Evolutionary conservation across 1,140 invertebrate species (phyloP), one percentile per base, ranked within the genome.

Genomic region (Liolophura sinensis): DNA sequence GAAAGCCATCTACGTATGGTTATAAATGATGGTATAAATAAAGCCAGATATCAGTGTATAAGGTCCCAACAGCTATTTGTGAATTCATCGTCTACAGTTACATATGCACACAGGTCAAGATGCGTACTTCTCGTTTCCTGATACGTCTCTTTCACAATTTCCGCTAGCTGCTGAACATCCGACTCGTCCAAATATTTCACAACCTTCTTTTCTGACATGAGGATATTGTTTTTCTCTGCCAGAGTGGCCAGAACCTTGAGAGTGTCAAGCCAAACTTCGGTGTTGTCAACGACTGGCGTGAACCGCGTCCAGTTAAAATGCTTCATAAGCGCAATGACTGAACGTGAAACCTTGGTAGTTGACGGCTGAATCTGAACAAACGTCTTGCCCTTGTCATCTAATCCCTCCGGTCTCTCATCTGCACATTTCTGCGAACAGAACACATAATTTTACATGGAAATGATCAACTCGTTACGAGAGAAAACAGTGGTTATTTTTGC

Each of bases 251-350:
- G 84, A 3, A 90, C 91, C 65, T 89, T 85, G 0, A 92, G 93
- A 1, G 95, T 93, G 4, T 90, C 91, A 64, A 87, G 86, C 91
- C 91, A 94, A 57, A 75, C 78, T 5, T 67, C 51, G 0, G 88
- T 84, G 64, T 91, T 89, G 79, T 97, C 94, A 65, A 92, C 91
- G n/a, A 98, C 88, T 62, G 98, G 93, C 22, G 92, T 91, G 85
- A 97, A 97, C 80, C 94, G 94, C 62, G 91, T 89, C 96, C 96
- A 98, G 69, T 91, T 89, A 83, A 94, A 96, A 84, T 96, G 92
- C 27, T 89, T 87, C 64, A 98, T 83, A 57, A 98, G 84, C 0
- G 95, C 90, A 76, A 96, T 90, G 64, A 98, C 91, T 25, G 94
- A 97, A 86, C 97, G 96, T 50, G 93, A 94, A 25, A 97, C 93